These are phyloP conservation scores for Calcarius lapponicus DNA, from an alignment of 2,797 vertebrate species.

Conservation along the genomic window DNA sequence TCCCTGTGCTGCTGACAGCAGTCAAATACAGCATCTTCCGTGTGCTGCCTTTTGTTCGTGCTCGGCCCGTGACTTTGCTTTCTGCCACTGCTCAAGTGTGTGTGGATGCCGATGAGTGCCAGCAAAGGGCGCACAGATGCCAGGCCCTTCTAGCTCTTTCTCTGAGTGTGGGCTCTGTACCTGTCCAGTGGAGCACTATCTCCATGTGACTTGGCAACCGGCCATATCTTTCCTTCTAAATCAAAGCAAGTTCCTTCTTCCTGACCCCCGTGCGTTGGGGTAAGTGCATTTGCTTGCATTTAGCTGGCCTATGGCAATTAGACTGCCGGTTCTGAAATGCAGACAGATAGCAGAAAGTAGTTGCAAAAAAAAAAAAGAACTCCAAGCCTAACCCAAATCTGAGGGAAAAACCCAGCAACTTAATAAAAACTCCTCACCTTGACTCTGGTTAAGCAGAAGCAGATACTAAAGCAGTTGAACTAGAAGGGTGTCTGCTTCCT, in stretches of 20 bases:
- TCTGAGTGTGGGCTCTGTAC: not conserved
- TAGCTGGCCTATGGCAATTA: fast-evolving
- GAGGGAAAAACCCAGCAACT: not conserved
- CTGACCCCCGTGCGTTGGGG: not conserved
- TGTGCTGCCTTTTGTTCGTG: fast-evolving
- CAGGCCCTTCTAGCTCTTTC: slow-evolving; percentile 1
- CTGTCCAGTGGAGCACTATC: not conserved
- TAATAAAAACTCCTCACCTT: fast-evolving
- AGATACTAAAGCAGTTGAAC: not conserved
- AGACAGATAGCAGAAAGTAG: not conserved
- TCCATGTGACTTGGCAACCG: not conserved
- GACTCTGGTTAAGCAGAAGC: not conserved
- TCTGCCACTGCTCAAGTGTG: fast-evolving
- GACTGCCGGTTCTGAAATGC: not conserved
- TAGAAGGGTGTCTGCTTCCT: not conserved
- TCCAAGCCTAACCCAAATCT: not conserved
- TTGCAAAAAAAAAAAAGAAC: not conserved
- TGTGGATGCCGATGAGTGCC: not conserved
- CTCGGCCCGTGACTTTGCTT: not conserved
- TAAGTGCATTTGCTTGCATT: not conserved
- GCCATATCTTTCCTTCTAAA: not conserved
- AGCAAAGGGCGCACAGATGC: fast-evolving
- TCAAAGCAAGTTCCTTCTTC: not conserved
- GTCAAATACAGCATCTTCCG: fast-evolving
- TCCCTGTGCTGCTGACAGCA: fast-evolving